phyloP scores from a whole-genome alignment of 92 coral and sea anemone genomes.

The Meandrina meandrites region DNA sequence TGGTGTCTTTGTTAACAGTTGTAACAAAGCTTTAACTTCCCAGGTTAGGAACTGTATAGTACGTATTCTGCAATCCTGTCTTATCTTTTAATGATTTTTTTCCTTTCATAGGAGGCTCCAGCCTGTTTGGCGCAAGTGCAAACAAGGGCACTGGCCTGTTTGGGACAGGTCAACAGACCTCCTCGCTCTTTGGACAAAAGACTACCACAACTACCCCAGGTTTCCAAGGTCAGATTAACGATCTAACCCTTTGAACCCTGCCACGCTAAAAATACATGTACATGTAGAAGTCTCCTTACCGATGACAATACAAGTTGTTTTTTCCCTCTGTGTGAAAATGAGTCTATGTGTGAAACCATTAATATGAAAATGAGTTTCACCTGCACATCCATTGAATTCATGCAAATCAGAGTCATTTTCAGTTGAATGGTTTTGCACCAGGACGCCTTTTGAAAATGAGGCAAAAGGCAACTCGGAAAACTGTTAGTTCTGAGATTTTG shows the following conservation, averaged over 20 bases:
- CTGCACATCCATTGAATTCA: too few species aligned
- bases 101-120: slow-evolving; percentile 18
- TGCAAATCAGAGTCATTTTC: too few species aligned
- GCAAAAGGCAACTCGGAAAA: too few species aligned
- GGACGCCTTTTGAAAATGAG: too few species aligned
- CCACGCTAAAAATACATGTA: not conserved
- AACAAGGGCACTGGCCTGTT: slow-evolving; percentile 44
- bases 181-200: slow-evolving; percentile 41
- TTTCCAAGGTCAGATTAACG: slow-evolving; percentile 36
- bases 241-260: not conserved
- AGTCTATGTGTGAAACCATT: too few species aligned
- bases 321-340: too few species aligned
- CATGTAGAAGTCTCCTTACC: not conserved
- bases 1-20: too few species aligned
- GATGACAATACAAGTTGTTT: too few species aligned
- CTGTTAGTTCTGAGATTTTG: not conserved
- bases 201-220: slow-evolving; percentile 24
- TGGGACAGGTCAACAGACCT: slow-evolving; percentile 48
- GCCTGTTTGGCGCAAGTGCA: slow-evolving; percentile 51
- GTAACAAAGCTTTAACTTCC: too few species aligned
- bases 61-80: not conserved
- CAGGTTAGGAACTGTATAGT: too few species aligned
- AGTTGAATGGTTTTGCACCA: too few species aligned
- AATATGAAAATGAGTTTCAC: too few species aligned
- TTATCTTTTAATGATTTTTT: not conserved